Percentiles rank a stretch among this genome's conserved stretches.
Evolutionary conservation across 2,797 vertebrate genomes (phyloP).

Genomic region (Antennarius maculatus): DNA sequence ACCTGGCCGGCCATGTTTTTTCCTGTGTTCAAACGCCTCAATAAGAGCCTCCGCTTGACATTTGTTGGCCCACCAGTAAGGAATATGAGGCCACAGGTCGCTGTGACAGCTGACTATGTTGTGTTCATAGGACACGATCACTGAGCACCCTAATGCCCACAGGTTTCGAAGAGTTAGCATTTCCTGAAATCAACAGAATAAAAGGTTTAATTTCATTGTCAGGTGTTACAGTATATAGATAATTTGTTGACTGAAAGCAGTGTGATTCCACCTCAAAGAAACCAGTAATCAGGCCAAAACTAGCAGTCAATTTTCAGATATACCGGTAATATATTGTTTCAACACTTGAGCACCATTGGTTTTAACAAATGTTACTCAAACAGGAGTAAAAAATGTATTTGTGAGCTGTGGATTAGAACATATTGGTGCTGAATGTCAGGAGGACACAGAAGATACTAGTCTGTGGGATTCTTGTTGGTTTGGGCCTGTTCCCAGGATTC

Average conservation of each 20-base stretch:
- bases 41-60: slow-evolving; percentile 83
- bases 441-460: not conserved
- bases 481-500: not conserved
- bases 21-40: slow-evolving; percentile 86
- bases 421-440: not conserved
- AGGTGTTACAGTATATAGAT: no score
- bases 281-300: no score
- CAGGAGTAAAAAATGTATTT: not conserved
- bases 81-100: slow-evolving; percentile 89
- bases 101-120: slow-evolving; percentile 64
- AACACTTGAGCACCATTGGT: not conserved
- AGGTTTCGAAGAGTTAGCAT: slow-evolving; percentile 84
- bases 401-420: not conserved
- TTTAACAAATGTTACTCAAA: not conserved
- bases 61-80: slow-evolving; percentile 95
- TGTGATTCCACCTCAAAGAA: not conserved
- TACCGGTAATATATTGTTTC: not conserved
- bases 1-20: slow-evolving; percentile 89
- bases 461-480: not conserved
- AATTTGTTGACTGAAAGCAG: not conserved
- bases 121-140: slow-evolving; percentile 90
- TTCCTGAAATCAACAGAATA: slow-evolving; percentile 80
- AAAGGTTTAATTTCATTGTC: not conserved
- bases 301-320: no score
- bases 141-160: slow-evolving; percentile 85